Base-by-base conservation (phyloP, 2,888 invertebrate genomes). In the Cepaea hortensis region DNA sequence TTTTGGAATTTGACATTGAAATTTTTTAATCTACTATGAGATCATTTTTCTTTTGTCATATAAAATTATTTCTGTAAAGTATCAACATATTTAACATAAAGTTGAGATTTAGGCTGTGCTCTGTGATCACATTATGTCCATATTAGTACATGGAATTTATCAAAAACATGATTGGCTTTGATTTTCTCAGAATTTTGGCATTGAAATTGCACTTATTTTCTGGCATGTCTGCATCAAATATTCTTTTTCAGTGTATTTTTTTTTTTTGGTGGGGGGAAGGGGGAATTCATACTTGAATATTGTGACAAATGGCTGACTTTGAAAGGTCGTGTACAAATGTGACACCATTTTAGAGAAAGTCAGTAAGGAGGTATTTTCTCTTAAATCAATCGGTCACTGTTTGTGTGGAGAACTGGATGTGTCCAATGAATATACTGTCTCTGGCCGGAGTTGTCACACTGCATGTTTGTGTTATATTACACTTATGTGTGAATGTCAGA, bases 401-500 rank as follows among this genome's bases (percentile, higher is more conserved):
- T 61, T 48, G 61, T 55, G 1, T 79, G 35, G 35, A 18, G 61
- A 62, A 23, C 4, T 35, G 3, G 35, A 20, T 79, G 79, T 79
- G 79, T 79, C 55, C 6, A 35, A 3, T 76, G 50, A 7, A 5
- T 76, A 11, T 61, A 11, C 7, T n/a, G 61, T 61, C 77, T 79
- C 55, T 79, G 35, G 35, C 35, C 9, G 18, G 15, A 79, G 46
- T n/a, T 77, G 20, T n/a, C n/a, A 62, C 62, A 62, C 48, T 79
- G 79, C 79, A 79, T 79, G 79, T 79, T 62, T 79, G 23, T 79
- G n/a, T 4, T 35, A 62, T 62, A 79, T 23, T 18, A 23, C 35
- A 35, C 15, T 35, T 79, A 5, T 50, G 13, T 50, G 20, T 76
- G 50, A 61, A 35, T 18, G 15, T 75, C 13, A 75, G 4, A 75